Base-by-base conservation (phyloP, 53 echinoderm and acorn worm species). In the Glandiceps talaboti region DNA sequence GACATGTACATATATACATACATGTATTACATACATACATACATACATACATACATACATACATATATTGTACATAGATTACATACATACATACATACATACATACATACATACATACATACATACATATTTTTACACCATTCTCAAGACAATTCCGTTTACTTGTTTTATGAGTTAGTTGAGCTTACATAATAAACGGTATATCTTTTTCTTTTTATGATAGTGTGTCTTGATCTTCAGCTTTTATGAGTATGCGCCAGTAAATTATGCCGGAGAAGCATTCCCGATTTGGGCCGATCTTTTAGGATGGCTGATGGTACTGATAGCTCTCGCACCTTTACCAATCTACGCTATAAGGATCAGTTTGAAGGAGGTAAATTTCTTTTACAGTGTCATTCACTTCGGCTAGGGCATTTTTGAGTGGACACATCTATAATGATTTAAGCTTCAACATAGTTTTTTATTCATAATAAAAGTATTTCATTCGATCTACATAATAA, bases 141-240 rank as follows among this genome's bases (percentile, higher is more conserved):
- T 78, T 31, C 28, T 76, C 27, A 14, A 25, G 25, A n/a, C 25
- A n/a, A 28, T 76, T 28, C 28, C 14, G 14, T 27, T 76, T 25
- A 76, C 27, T 14, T 33, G 27, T 31, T 79, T 0, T 29, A 1
- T 76, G 1, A 14, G 30, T 1, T 1, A 1, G 79, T 0, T 33
- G 26, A 77, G 0, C 28, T 26, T 83, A 32, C 14, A 25, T 29
- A 27, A 31, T 82, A 27, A 0, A 32, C 28, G 29, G 73, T 14
- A 33, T 31, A 27, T 25, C 79, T 32, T 6, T 75, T 10, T 75
- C 27, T 28, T n/a, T 25, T 29, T 1, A 31, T 30, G 14, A 30
- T 84, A 92, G 92, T 86, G 84, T 83, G 89, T 92, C 81, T 92
- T 92, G 73, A 82, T 92, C 75, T 92, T 89, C 85, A 89, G 89